These are phyloP conservation scores for Enhydra lutris DNA, from an alignment of 2,113 vertebrate species.

Conservation along the genomic window DNA sequence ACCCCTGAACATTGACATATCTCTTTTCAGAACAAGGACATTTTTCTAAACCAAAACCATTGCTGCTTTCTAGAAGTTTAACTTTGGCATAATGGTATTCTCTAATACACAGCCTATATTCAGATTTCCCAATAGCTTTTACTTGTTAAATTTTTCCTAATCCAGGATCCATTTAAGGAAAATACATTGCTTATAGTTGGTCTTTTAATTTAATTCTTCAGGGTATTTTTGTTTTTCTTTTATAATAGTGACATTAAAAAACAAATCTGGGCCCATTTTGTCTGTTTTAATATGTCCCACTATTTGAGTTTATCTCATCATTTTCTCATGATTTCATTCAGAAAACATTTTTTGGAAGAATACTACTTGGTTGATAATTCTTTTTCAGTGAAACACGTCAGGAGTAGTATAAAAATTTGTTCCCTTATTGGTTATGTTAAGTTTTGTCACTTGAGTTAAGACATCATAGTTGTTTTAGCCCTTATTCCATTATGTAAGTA, in stretches of 20 bases:
- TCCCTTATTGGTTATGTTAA: not conserved
- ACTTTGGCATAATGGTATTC: not conserved
- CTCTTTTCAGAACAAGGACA: not conserved
- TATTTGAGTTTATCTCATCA: not conserved
- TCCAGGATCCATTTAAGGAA: not conserved
- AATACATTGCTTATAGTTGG: not conserved
- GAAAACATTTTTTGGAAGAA: not conserved
- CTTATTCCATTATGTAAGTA: not conserved
- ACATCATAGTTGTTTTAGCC: constrained; percentile 3
- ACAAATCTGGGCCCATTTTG: not conserved
- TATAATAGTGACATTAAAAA: not conserved
- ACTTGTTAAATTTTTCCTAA: not conserved
- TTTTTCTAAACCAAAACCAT: constrained; percentile 1
- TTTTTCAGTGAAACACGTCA: not conserved
- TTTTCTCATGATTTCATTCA: not conserved
- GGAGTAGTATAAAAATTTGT: not conserved
- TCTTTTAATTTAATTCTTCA: not conserved
- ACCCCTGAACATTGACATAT: not conserved
- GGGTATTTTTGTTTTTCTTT: not conserved
- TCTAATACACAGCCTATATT: not conserved
- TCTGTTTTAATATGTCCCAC: not conserved
- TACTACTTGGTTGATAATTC: not conserved
- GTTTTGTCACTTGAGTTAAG: not conserved
- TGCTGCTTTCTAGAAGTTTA: not conserved
- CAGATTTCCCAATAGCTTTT: not conserved